Base-by-base conservation (phyloP, 35 echinoderm and acorn worm species). In the Heliocidaris tuberculata region DNA sequence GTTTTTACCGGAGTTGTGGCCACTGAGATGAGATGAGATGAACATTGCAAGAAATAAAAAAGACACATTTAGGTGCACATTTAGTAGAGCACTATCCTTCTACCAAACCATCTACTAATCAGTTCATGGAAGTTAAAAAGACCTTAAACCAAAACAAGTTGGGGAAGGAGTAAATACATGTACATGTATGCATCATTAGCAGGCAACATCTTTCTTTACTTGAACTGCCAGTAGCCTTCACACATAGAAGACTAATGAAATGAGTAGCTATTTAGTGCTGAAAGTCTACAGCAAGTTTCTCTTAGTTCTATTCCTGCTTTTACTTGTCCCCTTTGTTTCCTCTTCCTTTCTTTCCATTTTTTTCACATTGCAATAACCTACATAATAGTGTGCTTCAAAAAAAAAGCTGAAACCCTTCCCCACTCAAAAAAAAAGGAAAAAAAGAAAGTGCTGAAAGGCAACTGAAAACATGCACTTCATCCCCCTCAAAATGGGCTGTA, bases 1-100 rank as follows among this genome's bases (percentile, higher is more conserved):
- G 65, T 19, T 7, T 78, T 78, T 19, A 78, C 65, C 65, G 27
- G 6, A 19, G 92, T 2, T 30, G 31, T n/a, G 29, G 78, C 94
- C 49, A 90, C 15, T 95, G 54, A 17, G 89, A 17, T 93, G 95
- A 24, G 60, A 5, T 95, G 54, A 17, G 89, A 17, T 93, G 95
- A 24, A n/a, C 17, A 78, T 78, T 19, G 3, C 7, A 78, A 78
- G 21, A n/a, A 78, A 21, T 78, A 24, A 78, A 0, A 0, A 27
- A 24, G 8, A 7, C 21, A n/a, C 27, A 78, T n/a, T n/a, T 78
- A 78, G 4, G 27, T 78, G 8, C 17, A 19, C 6, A 27, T 78
- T 10, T 78, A n/a, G 27, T 78, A 4, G 27, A 78, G 1, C 27
- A 52, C 10, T 15, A 0, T 56, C 15, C 11, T 56, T 56, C 52